These are phyloP conservation scores for Luperina nickerlii DNA, from an alignment of 2,888 invertebrate species.

Conservation along the genomic window DNA sequence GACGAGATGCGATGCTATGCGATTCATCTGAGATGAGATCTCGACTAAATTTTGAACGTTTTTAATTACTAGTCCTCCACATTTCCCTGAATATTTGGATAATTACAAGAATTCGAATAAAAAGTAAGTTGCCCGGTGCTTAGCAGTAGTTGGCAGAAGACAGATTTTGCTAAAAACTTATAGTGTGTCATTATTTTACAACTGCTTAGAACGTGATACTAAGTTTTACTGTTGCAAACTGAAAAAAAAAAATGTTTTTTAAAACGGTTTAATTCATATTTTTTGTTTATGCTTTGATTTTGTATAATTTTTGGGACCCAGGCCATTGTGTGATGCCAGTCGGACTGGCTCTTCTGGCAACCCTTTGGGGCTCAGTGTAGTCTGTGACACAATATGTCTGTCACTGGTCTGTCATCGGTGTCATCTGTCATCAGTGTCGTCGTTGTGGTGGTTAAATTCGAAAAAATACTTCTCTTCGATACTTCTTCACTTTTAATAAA, in stretches of 20 bases:
- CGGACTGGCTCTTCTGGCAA: not conserved
- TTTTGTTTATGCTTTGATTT: not conserved
- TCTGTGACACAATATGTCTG: not conserved
- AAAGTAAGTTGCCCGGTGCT: no score
- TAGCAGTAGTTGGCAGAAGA: not conserved
- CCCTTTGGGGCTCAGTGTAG: not conserved
- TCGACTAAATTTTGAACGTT: no score
- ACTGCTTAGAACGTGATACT: no score
- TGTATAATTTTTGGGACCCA: not conserved
- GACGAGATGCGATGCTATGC: no score
- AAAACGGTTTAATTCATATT: not conserved
- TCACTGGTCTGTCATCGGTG: not conserved
- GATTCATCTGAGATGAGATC: no score
- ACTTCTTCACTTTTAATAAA: not conserved
- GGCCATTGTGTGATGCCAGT: not conserved
- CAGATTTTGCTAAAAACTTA: not conserved
- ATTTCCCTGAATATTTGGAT: no score
- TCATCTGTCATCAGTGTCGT: constrained; percentile 9
- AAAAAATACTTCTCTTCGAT: constrained; percentile 3
- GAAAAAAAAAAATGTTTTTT: not conserved
- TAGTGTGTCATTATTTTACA: not conserved
- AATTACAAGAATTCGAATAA: no score
- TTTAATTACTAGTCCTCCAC: no score
- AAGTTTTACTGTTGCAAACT: not conserved
- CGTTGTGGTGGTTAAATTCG: constrained; percentile 47